These are phyloP conservation scores for Mustela lutreola DNA, from an alignment of 2,113 vertebrate genomes.

Conservation along the genomic window DNA sequence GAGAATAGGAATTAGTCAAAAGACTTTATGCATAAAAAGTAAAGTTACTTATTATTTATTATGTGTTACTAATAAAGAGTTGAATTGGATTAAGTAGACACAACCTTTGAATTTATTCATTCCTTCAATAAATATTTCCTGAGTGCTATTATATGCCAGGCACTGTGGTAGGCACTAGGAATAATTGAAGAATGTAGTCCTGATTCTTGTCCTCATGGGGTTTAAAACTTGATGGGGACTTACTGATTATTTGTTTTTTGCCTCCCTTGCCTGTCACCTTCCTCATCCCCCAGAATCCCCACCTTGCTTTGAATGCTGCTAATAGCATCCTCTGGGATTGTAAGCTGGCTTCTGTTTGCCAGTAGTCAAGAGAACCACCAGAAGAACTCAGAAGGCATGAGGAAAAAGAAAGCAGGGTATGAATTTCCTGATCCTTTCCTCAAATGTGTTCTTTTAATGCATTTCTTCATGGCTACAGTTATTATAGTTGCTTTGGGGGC, in stretches of 20 bases:
- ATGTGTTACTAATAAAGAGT: not conserved
- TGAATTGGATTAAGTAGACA: not conserved
- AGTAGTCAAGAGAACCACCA: not conserved
- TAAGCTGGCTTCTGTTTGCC: not conserved
- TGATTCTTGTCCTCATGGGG: not conserved
- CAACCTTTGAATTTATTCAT: not conserved
- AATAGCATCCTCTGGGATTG: not conserved
- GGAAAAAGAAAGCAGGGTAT: not conserved
- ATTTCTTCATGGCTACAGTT: not conserved
- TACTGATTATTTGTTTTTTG: not conserved
- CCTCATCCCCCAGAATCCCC: not conserved
- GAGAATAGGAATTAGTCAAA: not conserved
- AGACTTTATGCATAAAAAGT: not conserved
- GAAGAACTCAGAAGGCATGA: not conserved
- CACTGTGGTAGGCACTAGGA: not conserved
- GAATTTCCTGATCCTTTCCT: not conserved
- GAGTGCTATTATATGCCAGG: not conserved
- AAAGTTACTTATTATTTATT: not conserved
- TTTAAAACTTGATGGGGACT: not conserved
- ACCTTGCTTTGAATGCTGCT: too few species aligned
- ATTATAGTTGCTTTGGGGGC: not conserved
- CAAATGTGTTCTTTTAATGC: not conserved
- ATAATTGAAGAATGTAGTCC: not conserved
- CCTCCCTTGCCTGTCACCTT: not conserved
- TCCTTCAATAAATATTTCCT: not conserved